phyloP scores from a whole-genome alignment of 64 coral and sea anemone genomes.

The Cladopsammia gracilis region DNA sequence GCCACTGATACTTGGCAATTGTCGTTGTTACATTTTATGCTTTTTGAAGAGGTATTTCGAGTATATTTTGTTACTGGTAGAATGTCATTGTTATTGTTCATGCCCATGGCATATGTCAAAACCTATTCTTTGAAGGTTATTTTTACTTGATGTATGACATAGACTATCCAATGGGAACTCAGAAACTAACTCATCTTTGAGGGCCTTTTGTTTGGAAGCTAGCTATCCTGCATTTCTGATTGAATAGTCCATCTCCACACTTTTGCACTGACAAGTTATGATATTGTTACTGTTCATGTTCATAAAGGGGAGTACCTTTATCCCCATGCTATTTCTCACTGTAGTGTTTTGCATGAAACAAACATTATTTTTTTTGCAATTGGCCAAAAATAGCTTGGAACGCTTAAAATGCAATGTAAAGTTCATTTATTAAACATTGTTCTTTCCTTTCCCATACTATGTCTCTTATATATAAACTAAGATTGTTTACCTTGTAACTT shows the following conservation, averaged over 20 bases:
- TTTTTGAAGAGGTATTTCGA: background rate
- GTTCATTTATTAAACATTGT: no score
- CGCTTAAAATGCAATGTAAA: no score
- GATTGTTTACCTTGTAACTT: no score
- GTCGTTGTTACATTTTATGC: background rate
- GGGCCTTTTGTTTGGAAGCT: background rate
- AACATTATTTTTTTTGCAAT: background rate
- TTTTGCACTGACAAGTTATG: background rate
- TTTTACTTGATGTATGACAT: background rate
- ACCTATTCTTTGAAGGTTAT: background rate
- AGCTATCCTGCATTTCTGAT: background rate
- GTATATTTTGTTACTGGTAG: background rate
- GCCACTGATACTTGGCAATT: background rate
- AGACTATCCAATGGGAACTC: background rate
- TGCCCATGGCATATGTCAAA: no score
- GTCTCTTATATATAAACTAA: no score
- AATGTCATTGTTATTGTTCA: background rate
- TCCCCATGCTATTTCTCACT: background rate
- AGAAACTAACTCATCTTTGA: background rate
- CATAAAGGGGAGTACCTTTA: background rate
- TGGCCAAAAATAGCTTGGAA: background rate
- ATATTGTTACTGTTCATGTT: background rate
- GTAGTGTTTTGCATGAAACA: background rate
- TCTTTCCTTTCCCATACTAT: no score
- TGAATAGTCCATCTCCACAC: background rate